Evolutionary conservation across 35 echinoderm and acorn worm species (phyloP).

Genomic region (Apostichopus parvimensis): DNA sequence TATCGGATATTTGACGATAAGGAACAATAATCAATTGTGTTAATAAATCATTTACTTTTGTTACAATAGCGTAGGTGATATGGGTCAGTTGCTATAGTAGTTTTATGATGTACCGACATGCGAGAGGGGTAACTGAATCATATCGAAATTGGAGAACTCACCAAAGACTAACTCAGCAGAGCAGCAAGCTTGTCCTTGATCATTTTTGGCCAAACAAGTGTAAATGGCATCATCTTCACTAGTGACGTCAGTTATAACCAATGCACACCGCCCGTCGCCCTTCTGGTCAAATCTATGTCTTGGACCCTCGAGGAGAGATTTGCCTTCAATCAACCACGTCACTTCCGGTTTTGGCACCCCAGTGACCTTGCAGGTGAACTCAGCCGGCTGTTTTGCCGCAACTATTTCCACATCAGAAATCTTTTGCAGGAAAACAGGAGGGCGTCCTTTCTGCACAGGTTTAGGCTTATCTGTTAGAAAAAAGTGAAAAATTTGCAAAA

Average conservation of each 20-base stretch:
- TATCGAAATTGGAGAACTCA: background rate
- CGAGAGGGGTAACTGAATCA: too few species aligned
- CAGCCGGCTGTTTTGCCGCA: slow-evolving; percentile 54
- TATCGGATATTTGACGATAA: too few species aligned
- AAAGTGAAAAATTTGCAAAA: background rate
- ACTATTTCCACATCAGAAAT: slow-evolving; percentile 67
- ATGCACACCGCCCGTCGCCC: slow-evolving; percentile 58
- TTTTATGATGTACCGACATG: too few species aligned
- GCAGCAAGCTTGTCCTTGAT: slow-evolving; percentile 64
- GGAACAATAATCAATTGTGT: too few species aligned
- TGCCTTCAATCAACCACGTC: slow-evolving; percentile 85
- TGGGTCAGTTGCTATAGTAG: too few species aligned
- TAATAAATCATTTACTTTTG: too few species aligned
- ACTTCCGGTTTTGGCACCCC: slow-evolving; percentile 78
- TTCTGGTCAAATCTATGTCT: slow-evolving; percentile 32
- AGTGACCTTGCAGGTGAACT: slow-evolving; percentile 25
- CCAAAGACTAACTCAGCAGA: slow-evolving; percentile 87
- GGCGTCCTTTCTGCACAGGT: slow-evolving; percentile 26
- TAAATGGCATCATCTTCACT: slow-evolving; percentile 92
- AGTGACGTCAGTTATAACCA: slow-evolving; percentile 76
- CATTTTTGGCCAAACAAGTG: slow-evolving; percentile 86
- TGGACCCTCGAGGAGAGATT: slow-evolving; percentile 48
- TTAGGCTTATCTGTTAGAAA: slow-evolving; percentile 15
- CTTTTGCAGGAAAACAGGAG: slow-evolving; percentile 80
- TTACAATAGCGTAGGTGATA: too few species aligned